phyloP scores from a whole-genome alignment of 2,888 invertebrate genomes.

The Harpalus rubripes region DNA sequence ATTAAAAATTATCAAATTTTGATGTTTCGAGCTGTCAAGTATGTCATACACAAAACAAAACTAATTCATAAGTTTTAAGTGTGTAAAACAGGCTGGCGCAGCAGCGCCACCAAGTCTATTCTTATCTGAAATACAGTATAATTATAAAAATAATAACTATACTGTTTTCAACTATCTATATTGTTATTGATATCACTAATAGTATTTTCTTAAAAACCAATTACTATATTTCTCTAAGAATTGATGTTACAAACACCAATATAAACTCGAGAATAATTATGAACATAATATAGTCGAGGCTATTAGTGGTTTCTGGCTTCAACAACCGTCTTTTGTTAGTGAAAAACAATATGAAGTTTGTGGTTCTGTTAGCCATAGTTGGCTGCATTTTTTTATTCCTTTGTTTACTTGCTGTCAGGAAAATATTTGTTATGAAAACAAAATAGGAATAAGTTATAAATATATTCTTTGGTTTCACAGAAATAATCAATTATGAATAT shows the following conservation, averaged over 20 bases:
- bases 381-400: constrained; percentile 17
- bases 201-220: background rate
- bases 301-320: background rate
- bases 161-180: background rate
- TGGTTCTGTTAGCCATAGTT: constrained; percentile 5
- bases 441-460: background rate
- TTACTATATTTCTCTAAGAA: background rate
- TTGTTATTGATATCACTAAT: background rate
- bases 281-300: background rate
- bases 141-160: no score
- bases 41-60: no score
- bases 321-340: background rate
- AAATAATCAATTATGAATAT: background rate
- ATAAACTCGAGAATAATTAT: constrained; percentile 10
- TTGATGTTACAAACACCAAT: background rate
- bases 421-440: background rate
- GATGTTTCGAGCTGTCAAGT: no score
- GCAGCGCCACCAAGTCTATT: no score
- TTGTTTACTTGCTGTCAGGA: background rate
- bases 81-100: no score
- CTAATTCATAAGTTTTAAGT: no score
- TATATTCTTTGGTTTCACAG: background rate
- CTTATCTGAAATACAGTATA: no score
- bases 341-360: constrained; percentile 32
- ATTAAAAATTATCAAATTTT: no score